Evolutionary conservation across 2,113 vertebrate genomes (phyloP), one percentile per base, ranked within the genome.

Genomic region (Cryptomyrus ogoouensis): DNA sequence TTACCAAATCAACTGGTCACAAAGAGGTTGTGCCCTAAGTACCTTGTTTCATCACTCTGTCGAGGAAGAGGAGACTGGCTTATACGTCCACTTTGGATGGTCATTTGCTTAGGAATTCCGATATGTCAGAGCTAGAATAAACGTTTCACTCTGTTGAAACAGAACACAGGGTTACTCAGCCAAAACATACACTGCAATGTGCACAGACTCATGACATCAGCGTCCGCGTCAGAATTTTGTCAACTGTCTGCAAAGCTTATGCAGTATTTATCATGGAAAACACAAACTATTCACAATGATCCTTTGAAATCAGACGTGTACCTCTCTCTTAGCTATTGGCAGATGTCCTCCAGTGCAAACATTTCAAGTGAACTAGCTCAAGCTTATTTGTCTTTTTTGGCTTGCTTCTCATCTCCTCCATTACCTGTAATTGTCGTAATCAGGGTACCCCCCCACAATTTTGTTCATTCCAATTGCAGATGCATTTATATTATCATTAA

Each of bases 31-130:
- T 74, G 27, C 44, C 88, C 42, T 62, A 42, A 49, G 66, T 89
- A 80, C 66, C 66, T 52, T 89, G 24, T 87, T 87, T 87, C 50
- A 87, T 53, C 49, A 53, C 50, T 87, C 27, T 35, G 83, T 84
- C 44, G 24, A 84, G 83, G 83, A 77, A 8, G 35, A 77, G 83
- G 42, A 47, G 87, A n/a, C 66, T 39, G 47, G 44, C 88, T 35
- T 49, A 52, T 47, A 19, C 2, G 7, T 77, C 44, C n/a, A 47
- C 47, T 89, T 42, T 31, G 46, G n/a, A 77, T 31, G n/a, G 15
- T 39, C 47, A 27, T 58, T 80, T 5, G 49, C 27, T 35, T 15
- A 87, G 47, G 77, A 89, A 58, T 17, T 80, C 35, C 24, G 19
- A 58, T 52, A 83, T 52, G 27, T 89, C 47, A 80, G 31, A 83